Evolutionary conservation across 2,113 vertebrate genomes (phyloP).

Genomic region (Coturnix japonica): DNA sequence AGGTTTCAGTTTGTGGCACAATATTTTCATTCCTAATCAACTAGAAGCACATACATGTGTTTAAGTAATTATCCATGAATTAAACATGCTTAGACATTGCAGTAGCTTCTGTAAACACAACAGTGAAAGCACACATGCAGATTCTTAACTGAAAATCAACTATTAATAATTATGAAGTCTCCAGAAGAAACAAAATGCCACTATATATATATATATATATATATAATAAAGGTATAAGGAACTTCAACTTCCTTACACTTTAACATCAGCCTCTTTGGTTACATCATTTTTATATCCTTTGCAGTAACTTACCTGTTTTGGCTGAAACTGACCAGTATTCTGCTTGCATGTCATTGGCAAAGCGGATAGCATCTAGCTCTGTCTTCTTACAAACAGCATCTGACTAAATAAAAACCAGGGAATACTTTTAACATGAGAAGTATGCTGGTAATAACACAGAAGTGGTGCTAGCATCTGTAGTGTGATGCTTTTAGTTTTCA

Average conservation of each 20-base stretch:
- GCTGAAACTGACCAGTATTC: slow-evolving; percentile 94
- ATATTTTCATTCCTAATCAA: neutral
- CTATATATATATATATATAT: neutral
- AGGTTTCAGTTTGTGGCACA: neutral
- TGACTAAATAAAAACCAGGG: slow-evolving; percentile 73
- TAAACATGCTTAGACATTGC: slow-evolving; percentile 2
- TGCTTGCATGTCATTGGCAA: slow-evolving; percentile 86
- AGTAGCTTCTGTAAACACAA: neutral
- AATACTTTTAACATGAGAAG: neutral
- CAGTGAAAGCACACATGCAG: neutral
- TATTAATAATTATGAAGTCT: neutral
- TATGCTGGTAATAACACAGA: neutral
- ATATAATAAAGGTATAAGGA: neutral
- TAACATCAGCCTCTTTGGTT: neutral
- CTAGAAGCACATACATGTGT: neutral
- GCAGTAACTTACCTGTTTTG: slow-evolving; percentile 84
- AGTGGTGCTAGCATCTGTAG: neutral
- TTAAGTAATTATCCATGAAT: slow-evolving; percentile 30
- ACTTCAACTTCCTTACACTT: neutral
- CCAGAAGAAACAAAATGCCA: neutral
- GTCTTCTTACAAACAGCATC: slow-evolving; percentile 81
- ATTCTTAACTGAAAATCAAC: neutral
- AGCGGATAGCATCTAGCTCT: slow-evolving; percentile 84
- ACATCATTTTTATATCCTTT: neutral
- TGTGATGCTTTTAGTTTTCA: neutral